These are phyloP conservation scores for Labeo catla DNA, from an alignment of 2,113 vertebrate species.

Conservation along the genomic window DNA sequence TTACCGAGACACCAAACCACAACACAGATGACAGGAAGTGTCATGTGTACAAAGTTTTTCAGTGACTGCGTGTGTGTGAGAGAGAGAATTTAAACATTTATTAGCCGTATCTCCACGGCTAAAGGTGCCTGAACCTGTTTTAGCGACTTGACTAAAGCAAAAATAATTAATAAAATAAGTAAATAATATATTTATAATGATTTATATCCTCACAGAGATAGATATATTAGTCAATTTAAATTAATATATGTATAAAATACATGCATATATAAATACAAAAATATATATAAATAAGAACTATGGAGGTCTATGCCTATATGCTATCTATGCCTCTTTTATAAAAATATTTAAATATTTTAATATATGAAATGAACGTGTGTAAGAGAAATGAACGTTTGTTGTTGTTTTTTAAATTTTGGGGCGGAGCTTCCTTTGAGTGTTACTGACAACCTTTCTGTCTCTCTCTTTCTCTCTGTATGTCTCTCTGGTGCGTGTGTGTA, in stretches of 20 bases:
- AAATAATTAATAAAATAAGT: background rate
- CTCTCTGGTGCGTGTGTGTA: background rate
- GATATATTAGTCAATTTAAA: no score
- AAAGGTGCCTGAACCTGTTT: background rate
- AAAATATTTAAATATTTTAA: background rate
- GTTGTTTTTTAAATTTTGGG: background rate
- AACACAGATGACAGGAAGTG: background rate
- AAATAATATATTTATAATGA: background rate
- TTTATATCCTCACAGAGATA: no score
- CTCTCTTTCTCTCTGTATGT: constrained; percentile 9
- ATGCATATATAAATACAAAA: no score
- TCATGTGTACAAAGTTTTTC: background rate
- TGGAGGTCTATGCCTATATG: background rate
- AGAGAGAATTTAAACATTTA: background rate
- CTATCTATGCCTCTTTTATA: background rate
- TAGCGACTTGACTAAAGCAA: background rate
- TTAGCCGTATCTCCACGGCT: background rate
- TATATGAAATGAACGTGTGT: background rate
- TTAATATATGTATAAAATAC: no score
- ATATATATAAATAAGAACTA: no score
- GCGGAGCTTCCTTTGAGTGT: background rate
- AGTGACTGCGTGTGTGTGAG: background rate
- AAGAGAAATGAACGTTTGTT: background rate
- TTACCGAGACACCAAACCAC: background rate
- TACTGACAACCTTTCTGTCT: constrained; percentile 20